A percentile compares a stretch with the other conserved stretches of the same genome.
phyloP scores from a whole-genome alignment of 2,888 invertebrate genomes.

The Polymixis lichenea region DNA sequence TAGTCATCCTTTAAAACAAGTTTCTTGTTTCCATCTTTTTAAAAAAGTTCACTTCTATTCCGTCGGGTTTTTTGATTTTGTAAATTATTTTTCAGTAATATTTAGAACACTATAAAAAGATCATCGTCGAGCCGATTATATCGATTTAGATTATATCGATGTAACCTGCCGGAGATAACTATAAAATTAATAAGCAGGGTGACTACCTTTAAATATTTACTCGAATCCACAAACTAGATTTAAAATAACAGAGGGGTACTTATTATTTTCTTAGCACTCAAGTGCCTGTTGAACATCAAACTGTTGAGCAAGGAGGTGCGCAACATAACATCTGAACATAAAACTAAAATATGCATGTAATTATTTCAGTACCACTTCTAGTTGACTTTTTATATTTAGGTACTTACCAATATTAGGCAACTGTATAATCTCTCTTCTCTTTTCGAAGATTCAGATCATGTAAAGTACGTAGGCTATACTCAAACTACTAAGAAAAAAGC shows the following conservation, averaged over 20 bases:
- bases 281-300: not conserved
- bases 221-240: not conserved
- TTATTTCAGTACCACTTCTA: not conserved
- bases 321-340: not conserved
- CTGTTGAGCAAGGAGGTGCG: no score
- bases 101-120: not conserved
- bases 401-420: not conserved
- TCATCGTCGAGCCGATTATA: not conserved
- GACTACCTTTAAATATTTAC: not conserved
- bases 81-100: no score
- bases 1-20: no score
- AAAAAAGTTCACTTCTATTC: no score
- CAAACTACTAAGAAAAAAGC: not conserved
- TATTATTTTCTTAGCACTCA: not conserved
- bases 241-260: not conserved
- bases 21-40: no score
- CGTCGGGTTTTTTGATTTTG: no score
- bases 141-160: not conserved
- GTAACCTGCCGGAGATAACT: not conserved
- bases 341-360: not conserved
- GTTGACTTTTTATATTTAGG: not conserved
- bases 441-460: not conserved
- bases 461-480: not conserved
- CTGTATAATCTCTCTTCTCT: not conserved
- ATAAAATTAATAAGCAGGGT: slow-evolving; percentile 2